These are phyloP conservation scores for Falco berigora DNA, from an alignment of 2,797 vertebrate genomes.

Conservation along the genomic window DNA sequence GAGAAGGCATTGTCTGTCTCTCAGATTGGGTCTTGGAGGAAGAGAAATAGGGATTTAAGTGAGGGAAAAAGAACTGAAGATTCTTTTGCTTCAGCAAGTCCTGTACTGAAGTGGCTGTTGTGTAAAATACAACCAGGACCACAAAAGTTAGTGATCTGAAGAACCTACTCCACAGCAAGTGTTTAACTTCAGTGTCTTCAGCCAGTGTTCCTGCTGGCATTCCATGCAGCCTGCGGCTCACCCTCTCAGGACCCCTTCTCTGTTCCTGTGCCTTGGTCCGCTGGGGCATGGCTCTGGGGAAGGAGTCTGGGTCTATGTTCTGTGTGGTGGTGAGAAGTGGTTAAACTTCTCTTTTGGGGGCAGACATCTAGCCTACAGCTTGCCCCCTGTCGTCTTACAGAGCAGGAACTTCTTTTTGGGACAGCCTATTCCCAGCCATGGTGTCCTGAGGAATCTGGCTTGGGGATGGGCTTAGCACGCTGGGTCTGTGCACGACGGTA, in stretches of 20 bases:
- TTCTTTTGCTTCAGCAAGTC: neutral
- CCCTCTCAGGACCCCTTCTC: fast-evolving
- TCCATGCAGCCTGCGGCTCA: neutral
- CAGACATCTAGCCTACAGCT: neutral
- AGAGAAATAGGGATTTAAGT: neutral
- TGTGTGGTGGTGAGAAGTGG: neutral
- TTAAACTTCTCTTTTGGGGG: no score
- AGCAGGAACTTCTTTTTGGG: neutral
- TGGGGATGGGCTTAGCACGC: neutral
- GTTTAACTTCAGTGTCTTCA: neutral
- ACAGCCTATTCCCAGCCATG: neutral
- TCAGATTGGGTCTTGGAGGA: neutral
- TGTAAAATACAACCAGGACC: neutral
- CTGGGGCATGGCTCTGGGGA: neutral
- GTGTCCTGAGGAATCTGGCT: neutral
- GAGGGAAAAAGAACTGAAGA: neutral
- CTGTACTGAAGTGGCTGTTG: neutral
- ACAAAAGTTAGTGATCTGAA: neutral
- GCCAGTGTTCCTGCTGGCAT: neutral
- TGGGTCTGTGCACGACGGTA: neutral
- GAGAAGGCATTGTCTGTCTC: neutral
- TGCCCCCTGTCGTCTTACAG: neutral
- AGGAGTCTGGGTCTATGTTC: fast-evolving
- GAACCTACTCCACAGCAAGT: neutral
- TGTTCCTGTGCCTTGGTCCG: neutral